Evolutionary conservation across 2,797 vertebrate genomes (phyloP).

Genomic region (Macropodus opercularis): DNA sequence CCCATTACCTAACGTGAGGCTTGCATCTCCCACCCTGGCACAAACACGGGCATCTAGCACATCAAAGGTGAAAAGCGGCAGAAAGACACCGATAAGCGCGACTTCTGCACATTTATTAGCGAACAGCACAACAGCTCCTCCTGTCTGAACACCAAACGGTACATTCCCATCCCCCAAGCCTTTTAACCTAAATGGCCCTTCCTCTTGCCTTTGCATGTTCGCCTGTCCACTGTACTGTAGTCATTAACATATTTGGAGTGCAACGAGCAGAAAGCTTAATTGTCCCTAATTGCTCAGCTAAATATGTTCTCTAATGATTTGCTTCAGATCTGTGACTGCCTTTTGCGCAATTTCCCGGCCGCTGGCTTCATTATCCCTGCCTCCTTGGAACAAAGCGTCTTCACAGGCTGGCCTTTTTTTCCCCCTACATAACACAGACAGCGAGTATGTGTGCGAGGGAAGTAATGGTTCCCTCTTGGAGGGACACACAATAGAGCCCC

Average conservation of each 20-base stretch:
- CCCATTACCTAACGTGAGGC: conserved; percentile 65
- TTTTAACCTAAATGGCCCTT: conserved; percentile 80
- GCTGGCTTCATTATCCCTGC: conserved; percentile 86
- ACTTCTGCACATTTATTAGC: conserved; percentile 64
- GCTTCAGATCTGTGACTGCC: conserved; percentile 88
- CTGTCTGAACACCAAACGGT: conserved; percentile 51
- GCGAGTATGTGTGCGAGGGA: conserved; percentile 78
- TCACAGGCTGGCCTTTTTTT: conserved; percentile 78
- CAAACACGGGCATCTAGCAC: conserved; percentile 69
- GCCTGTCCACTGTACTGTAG: conserved; percentile 83
- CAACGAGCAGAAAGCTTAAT: conserved; percentile 93
- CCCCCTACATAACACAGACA: conserved; percentile 75
- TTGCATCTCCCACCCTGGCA: conserved; percentile 49
- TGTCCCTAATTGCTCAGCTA: conserved; percentile 92
- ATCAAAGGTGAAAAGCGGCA: conserved; percentile 67
- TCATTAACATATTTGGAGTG: conserved; percentile 91
- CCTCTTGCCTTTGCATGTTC: conserved; percentile 84
- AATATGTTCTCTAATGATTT: conserved; percentile 91
- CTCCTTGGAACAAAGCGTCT: conserved; percentile 89
- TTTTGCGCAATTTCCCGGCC: conserved; percentile 87
- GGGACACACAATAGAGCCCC: conserved; percentile 80
- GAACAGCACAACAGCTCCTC: conserved; percentile 59
- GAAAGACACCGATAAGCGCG: conserved; percentile 51
- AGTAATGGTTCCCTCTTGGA: conserved; percentile 77
- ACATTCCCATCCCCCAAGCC: conserved; percentile 68